Evolutionary conservation across 2,888 invertebrate species (phyloP), one percentile per base, ranked within the genome.

Genomic region (Hipparchia sbordonii): DNA sequence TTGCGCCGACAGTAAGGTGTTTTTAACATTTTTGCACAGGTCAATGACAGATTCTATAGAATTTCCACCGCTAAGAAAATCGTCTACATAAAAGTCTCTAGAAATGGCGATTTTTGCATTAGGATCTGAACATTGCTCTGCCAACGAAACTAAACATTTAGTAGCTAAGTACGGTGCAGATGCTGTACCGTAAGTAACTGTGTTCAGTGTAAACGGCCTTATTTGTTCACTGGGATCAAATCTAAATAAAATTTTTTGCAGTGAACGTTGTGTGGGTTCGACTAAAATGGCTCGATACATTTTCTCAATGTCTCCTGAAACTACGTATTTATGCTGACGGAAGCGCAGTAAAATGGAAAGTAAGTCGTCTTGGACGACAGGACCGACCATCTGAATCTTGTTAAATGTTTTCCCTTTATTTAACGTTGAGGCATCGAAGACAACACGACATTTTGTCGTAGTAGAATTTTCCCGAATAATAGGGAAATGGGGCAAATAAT

Each of bases 301-400:
- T 39, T 61, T 61, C 10, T 61, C 60, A 10, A 23, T 61, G 39
- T 61, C 60, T 12, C 33, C 60, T 8, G 60, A 33, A 7, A 61
- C 39, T 7, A 61, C 60, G 5, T 39, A 39, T 60, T 33, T 9
- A 61, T 61, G 45, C 33, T 61, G 60, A 10, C 60, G 23, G 10
- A 61, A 61, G 39, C 60, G 60, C 10, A 61, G 9, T 39, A 61
- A 39, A 10, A 61, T 61, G 2, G 39, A 61, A 12, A 61, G 39
- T 61, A 61, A 61, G 10, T 61, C 60, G 10, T 61, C 60, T 61
- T 61, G 60, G 33, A 59, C 23, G 52, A 52, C 52, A 10, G 52
- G 52, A 10, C 52, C 52, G 10, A 52, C 10, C 52, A 52, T 52
- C 10, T 52, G 52, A 10, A 52, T 52, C 1, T 10, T 10, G 10